A percentile compares a stretch with the other conserved stretches of the same genome.
phyloP scores from a whole-genome alignment of 1,140 invertebrate genomes.

The Formica selysi region DNA sequence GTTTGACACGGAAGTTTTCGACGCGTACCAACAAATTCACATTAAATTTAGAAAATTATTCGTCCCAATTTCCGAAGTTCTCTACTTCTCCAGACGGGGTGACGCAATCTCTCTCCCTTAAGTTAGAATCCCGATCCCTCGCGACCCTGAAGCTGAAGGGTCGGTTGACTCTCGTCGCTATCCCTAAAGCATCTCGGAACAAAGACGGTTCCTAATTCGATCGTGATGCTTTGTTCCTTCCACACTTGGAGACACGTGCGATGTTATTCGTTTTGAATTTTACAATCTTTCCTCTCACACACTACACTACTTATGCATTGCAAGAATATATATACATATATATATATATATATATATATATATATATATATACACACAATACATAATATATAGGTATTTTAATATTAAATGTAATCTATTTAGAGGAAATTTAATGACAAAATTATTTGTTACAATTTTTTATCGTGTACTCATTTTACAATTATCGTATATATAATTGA shows the following conservation, averaged over 20 bases:
- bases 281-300: neutral
- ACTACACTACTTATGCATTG: neutral
- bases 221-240: conserved; percentile 79
- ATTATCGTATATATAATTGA: too few species aligned
- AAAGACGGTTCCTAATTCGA: conserved; percentile 83
- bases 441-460: neutral
- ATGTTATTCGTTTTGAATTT: conserved; percentile 69
- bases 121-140: conserved; percentile 66
- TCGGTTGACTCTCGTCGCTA: conserved; percentile 57
- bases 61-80: conserved; percentile 68
- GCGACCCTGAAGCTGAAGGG: conserved; percentile 76
- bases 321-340: neutral
- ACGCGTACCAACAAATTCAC: neutral
- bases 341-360: neutral
- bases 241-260: conserved; percentile 59
- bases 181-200: conserved; percentile 74
- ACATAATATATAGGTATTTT: neutral
- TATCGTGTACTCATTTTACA: too few species aligned
- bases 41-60: conserved; percentile 50
- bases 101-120: conserved; percentile 61
- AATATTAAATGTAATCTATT: neutral
- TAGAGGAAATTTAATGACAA: neutral
- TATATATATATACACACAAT: too few species aligned
- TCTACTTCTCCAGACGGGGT: conserved; percentile 51
- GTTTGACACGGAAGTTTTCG: conserved; percentile 62